Evolutionary conservation across 2,113 vertebrate genomes (phyloP), one percentile per base, ranked within the genome.

Genomic region (Leucoraja erinaceus): DNA sequence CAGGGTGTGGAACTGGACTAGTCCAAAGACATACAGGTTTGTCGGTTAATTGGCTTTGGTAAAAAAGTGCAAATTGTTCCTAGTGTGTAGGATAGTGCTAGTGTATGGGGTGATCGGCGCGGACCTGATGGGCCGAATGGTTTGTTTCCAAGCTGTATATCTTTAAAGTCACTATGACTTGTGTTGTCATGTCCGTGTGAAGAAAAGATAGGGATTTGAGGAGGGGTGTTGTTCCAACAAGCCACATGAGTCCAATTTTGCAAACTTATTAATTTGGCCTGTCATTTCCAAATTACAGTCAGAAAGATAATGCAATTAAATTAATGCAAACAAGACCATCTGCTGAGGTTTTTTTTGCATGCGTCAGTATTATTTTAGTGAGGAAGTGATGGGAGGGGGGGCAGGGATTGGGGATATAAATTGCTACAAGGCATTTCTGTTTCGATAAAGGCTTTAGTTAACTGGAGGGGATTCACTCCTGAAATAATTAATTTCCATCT

Each of bases 241-340:
- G 66, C 22, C 31, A 28, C 16, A 54, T 68, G 10, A 74, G 72
- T 91, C 47, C 90, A 74, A 91, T 54, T 91, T 72, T 72, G 86
- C 66, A 91, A 91, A 72, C 33, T 91, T 20, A 91, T 91, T 91
- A 91, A 91, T 38, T 68, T 91, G 90, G 54, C 68, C 20, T 91
- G 90, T 91, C 90, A 54, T 54, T 91, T 91, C 33, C 0, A 54
- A 54, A 91, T 91, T 28, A 91, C 66, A 72, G 31, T 91, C 38
- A 1, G 90, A 54, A 91, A 72, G 68, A 91, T 91, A 91, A 91
- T 74, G 33, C 31, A 91, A 91, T 91, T 91, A 91, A 74, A 72
- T 74, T 25, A 91, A 38, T 70, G 70, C 33, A 54, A 74, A 54
- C 8, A 72, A 91, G 8, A 91, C 66, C 63, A 74, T 91, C 18